Conservation (phyloP, 2,797 vertebrate species). For the Crax fasciolata region DNA sequence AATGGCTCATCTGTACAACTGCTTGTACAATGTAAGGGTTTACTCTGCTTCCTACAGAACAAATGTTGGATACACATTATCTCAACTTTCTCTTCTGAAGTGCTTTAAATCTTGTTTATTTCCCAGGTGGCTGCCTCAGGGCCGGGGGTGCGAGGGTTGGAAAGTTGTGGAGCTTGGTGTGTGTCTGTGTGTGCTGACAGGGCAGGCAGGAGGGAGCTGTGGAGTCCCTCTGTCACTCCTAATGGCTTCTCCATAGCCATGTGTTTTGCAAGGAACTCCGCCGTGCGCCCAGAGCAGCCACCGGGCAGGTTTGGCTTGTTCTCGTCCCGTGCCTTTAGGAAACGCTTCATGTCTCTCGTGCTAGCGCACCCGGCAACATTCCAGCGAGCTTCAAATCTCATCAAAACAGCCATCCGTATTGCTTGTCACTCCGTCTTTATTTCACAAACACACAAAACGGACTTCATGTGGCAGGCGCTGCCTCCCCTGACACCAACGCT, state of each 20-base stretch:
- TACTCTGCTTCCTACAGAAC: background rate
- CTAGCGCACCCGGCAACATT: background rate
- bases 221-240: background rate
- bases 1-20: background rate
- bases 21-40: background rate
- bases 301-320: background rate
- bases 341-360: background rate
- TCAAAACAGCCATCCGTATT: fast-evolving
- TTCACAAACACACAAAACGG: background rate
- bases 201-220: fast-evolving
- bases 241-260: background rate
- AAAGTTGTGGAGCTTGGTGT: background rate
- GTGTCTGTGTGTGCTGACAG: background rate
- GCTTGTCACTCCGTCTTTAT: background rate
- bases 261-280: background rate
- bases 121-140: background rate
- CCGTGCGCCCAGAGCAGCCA: background rate
- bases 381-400: background rate
- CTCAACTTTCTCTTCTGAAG: background rate
- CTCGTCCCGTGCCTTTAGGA: background rate
- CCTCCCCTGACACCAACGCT: fast-evolving
- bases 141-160: background rate
- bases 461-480: fast-evolving
- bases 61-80: background rate
- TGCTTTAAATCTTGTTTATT: background rate